Conservation (phyloP, 2,888 invertebrate species). For the Polylopha cassiicola region DNA sequence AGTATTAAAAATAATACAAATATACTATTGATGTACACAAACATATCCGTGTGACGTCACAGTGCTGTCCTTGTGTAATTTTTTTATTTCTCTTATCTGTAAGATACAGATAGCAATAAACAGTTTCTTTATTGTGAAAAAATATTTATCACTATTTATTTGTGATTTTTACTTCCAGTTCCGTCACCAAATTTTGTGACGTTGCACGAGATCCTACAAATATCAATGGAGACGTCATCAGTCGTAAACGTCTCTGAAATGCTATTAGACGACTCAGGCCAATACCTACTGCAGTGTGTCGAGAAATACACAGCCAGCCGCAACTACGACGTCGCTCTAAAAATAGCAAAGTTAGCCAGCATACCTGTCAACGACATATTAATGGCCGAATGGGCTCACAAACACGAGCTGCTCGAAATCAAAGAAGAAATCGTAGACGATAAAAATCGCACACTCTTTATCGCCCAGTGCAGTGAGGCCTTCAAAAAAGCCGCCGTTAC, state of each 20-base stretch:
- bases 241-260: constrained; percentile 72
- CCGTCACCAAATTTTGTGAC: constrained; percentile 60
- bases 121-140: background rate
- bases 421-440: constrained; percentile 52
- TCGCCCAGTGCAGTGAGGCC: constrained; percentile 79
- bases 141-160: too few species aligned
- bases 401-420: constrained; percentile 55
- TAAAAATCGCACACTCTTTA: constrained; percentile 66
- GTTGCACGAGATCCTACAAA: constrained; percentile 71
- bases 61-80: too few species aligned
- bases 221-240: constrained; percentile 76
- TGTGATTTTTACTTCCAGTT: constrained; percentile 43
- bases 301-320: constrained; percentile 66
- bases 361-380: constrained; percentile 72
- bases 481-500: constrained; percentile 79
- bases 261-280: constrained; percentile 53
- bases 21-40: too few species aligned
- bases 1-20: too few species aligned
- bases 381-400: constrained; percentile 74
- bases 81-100: too few species aligned
- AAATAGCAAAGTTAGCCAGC: constrained; percentile 72
- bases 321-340: constrained; percentile 76
- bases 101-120: too few species aligned
- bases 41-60: too few species aligned
- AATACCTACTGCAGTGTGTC: constrained; percentile 74